A percentile compares a stretch with the other conserved stretches of the same genome.
Evolutionary conservation across 53 echinoderm and acorn worm species (phyloP).

Genomic region (Temnopleurus reevesii): DNA sequence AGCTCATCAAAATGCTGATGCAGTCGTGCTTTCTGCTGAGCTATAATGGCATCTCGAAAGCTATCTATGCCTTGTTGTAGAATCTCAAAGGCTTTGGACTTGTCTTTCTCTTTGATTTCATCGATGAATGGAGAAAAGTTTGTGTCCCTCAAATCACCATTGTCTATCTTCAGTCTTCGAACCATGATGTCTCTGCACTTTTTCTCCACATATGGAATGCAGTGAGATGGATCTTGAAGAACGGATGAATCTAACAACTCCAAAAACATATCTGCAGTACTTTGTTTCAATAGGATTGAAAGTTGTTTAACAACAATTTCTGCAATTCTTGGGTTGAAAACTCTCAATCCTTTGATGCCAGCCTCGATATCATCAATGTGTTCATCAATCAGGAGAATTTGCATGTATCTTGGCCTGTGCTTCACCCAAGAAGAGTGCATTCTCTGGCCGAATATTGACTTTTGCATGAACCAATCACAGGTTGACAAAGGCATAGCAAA

Average conservation of each 20-base stretch:
- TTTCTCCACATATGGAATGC: slow-evolving; percentile 8
- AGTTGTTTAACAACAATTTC: slow-evolving; percentile 57
- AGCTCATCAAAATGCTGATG: not conserved
- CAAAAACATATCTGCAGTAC: slow-evolving; percentile 8
- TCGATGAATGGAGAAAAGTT: slow-evolving; percentile 72
- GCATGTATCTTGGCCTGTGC: not conserved
- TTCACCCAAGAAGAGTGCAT: not conserved
- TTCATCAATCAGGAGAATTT: slow-evolving; percentile 22
- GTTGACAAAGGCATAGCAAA: slow-evolving; percentile 72
- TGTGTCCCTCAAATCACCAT: slow-evolving; percentile 55
- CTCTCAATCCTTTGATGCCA: slow-evolving; percentile 18
- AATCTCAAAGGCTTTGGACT: slow-evolving; percentile 30
- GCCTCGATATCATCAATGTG: slow-evolving; percentile 26
- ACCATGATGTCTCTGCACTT: slow-evolving; percentile 57
- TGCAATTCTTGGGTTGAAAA: slow-evolving; percentile 68
- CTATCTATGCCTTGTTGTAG: slow-evolving; percentile 28
- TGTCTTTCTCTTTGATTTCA: not conserved
- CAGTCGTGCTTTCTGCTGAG: slow-evolving; percentile 64
- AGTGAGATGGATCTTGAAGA: not conserved
- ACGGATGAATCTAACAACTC: slow-evolving; percentile 12
- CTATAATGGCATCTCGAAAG: slow-evolving; percentile 46
- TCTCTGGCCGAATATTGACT: not conserved
- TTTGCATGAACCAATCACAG: slow-evolving; percentile 76
- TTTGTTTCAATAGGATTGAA: not conserved
- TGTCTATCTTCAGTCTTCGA: slow-evolving; percentile 43